Evolutionary conservation across 2,888 invertebrate genomes (phyloP).

Genomic region (Chouioia cunea): DNA sequence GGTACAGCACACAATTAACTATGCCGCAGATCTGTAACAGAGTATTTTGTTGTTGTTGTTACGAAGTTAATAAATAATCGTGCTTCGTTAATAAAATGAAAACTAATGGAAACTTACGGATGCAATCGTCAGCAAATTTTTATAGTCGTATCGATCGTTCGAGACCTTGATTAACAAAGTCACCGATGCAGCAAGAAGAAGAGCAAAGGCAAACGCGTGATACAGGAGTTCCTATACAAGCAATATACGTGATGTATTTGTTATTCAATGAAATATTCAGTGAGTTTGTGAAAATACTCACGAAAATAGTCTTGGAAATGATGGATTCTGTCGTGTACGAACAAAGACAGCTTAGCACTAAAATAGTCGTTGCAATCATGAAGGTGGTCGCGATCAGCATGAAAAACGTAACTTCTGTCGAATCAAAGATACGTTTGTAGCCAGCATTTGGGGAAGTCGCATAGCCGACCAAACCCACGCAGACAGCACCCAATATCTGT

Average conservation of each 20-base stretch:
- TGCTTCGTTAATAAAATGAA: too few relatives aligned
- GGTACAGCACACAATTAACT: conserved; percentile 79
- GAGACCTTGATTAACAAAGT: conserved; percentile 70
- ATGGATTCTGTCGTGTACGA: conserved; percentile 87
- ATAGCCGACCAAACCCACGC: conserved; percentile 78
- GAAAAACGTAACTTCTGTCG: conserved; percentile 74
- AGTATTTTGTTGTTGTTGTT: conserved; percentile 11
- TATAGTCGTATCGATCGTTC: conserved; percentile 9
- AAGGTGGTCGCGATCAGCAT: conserved; percentile 82
- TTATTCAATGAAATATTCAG: not conserved
- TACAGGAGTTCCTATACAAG: conserved; percentile 83
- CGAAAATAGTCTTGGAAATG: conserved; percentile 84
- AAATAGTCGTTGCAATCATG: conserved; percentile 82
- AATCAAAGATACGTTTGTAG: conserved; percentile 65
- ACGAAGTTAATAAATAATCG: too few relatives aligned
- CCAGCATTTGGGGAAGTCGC: conserved; percentile 71
- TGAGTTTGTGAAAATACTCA: conserved; percentile 70
- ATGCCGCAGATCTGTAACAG: conserved; percentile 81
- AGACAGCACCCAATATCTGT: conserved; percentile 82
- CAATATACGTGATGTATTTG: conserved; percentile 11
- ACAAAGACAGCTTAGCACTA: conserved; percentile 80
- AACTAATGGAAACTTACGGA: conserved; percentile 73
- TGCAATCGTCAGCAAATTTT: conserved; percentile 75
- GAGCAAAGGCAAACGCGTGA: conserved; percentile 80
- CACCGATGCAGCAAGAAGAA: conserved; percentile 80